Conservation (phyloP, 1,140 invertebrate genomes). For the Aphelinus atriplicis region DNA sequence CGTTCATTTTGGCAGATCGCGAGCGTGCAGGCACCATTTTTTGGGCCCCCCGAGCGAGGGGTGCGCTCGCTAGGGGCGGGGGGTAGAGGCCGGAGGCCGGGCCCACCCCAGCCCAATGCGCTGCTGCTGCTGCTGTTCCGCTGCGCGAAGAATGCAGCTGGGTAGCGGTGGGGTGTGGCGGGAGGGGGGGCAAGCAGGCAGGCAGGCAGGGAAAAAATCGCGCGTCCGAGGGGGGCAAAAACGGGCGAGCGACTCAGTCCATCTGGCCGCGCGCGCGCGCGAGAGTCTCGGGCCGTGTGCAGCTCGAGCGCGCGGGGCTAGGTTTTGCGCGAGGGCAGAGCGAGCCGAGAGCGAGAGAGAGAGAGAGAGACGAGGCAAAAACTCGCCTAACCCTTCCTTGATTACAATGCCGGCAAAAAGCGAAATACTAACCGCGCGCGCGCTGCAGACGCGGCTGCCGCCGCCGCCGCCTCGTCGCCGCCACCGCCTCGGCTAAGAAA, state of each 20-base stretch:
- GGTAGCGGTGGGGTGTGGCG: background rate
- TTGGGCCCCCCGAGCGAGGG: no score
- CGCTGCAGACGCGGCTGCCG: constrained; percentile 30
- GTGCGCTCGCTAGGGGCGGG: no score
- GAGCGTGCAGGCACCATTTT: no score
- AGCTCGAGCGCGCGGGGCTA: background rate
- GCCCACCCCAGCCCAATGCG: constrained; percentile 11
- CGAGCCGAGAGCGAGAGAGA: constrained; percentile 19
- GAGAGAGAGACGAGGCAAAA: constrained; percentile 57
- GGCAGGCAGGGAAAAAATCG: background rate
- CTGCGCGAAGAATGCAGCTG: no score
- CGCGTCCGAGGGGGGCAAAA: constrained; percentile 23
- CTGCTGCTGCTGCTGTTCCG: background rate
- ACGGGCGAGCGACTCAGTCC: constrained; percentile 61
- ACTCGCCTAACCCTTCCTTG: constrained; percentile 68
- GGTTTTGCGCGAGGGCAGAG: constrained; percentile 60
- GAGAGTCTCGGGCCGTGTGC: no score
- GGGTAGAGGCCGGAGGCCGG: background rate
- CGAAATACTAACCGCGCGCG: constrained; percentile 65
- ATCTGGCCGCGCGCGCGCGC: constrained; percentile 57
- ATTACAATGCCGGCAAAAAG: constrained; percentile 68
- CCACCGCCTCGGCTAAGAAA: constrained; percentile 62
- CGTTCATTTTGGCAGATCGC: no score
- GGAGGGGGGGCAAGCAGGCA: constrained; percentile 9
- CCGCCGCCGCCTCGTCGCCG: constrained; percentile 24